Base-by-base conservation (phyloP, 2,888 invertebrate genomes). In the Nymphalis polychloros region DNA sequence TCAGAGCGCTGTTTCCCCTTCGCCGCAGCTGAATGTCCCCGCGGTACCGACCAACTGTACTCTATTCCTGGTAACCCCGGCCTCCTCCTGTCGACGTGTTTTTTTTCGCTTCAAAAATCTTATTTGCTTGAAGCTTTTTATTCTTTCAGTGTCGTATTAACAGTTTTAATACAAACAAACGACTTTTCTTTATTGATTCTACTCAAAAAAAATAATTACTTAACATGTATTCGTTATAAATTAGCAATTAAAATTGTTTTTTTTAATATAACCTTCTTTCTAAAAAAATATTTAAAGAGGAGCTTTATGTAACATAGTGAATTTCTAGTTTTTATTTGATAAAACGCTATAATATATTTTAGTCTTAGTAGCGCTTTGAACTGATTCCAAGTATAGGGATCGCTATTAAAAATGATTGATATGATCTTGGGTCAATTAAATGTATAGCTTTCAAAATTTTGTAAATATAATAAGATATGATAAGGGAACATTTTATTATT, bases 1-100 rank as follows among this genome's bases (percentile, higher is more conserved):
- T 85, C 89, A 17, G 89, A 89, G 80, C 81, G 88, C 75, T 86
- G 89, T 84, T 88, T 85, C 83, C 82, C 88, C 78, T 86, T 84
- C 82, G 81, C 83, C 61, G 80, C 82, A 57, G 79, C 81, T 63
- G 88, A 88, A 75, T 85, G 83, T 78, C 78, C 90, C 72, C 84
- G 88, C 73, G 83, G 83, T 72, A 79, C 81, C 73, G 87, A 89
- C 68, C 89, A 88, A 81, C 89, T 89, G 71, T 90, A 90, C 87
- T 89, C 87, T 74, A 85, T 88, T 77, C 87, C 90, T 76, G 91
- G 90, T 91, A 90, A 89, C 80, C 80, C 79, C 63, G 75, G 76
- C 75, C 75, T 79, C 72, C 72, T 71, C 79, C 77, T 78, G 74
- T 76, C 72, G 75, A 77, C 78, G 78, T 73, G 73, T 80, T 82